Base-by-base conservation (phyloP, 2,888 invertebrate species). In the Cheilosia variabilis region DNA sequence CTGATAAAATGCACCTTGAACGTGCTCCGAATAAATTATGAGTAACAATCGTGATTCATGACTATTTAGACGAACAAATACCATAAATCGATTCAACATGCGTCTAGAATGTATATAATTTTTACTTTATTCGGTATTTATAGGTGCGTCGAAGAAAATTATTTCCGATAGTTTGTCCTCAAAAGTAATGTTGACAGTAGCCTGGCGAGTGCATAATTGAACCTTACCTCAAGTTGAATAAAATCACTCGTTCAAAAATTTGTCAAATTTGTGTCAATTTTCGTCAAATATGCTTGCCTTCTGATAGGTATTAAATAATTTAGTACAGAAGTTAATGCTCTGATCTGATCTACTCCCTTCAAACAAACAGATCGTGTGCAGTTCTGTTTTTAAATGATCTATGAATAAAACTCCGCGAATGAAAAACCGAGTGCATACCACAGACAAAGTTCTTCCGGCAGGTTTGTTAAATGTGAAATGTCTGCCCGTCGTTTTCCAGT, bases 1-100 rank as follows among this genome's bases (percentile, higher is more conserved):
- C 41, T 52, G 71, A 34, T 43, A 50, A 4, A 17, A 7, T 19
- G 52, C 13, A 52, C 76, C 60, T 76, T 76, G 60, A 47, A 76
- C 76, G 76, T 76, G 76, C 52, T 66, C 17, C 22, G 60, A 76
- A 58, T 75, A 15, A 57, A 19, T 50, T 57, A 55, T 55, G 4
- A 19, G 37, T 27, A 17, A 24, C 9, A n/a, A 17, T 73, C 63
- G 47, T 66, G 75, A 65, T 19, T 27, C 27, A 27, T 27, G 27
- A 7, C 27, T 27, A 27, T 45, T 17, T 17, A 45, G 6, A n/a
- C 43, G n/a, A 45, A 9, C 17, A 10, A 62, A 10, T 4, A 41
- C 53, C 27, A 55, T 68, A 10, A 31, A 34, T 10, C 57, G 34
- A 22, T 45, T 34, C 22, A 47, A 4, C 45, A 57, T 47, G 31